phyloP scores from a whole-genome alignment of 2,113 vertebrate species.

The Podarcis muralis region DNA sequence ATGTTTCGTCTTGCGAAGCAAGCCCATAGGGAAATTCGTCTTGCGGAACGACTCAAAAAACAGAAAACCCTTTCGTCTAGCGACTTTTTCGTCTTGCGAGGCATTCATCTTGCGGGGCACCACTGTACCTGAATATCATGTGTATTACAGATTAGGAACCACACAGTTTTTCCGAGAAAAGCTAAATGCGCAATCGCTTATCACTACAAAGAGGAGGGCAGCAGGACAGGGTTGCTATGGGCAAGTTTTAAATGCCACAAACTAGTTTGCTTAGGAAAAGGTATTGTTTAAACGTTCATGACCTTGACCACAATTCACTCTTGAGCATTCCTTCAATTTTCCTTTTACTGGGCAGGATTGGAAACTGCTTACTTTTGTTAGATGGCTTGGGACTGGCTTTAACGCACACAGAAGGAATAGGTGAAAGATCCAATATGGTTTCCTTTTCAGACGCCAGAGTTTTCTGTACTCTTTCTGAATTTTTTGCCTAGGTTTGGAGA shows the following conservation, averaged over 20 bases:
- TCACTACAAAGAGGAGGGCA: constrained; percentile 12
- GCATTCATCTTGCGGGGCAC: no score
- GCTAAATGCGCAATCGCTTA: constrained; percentile 9
- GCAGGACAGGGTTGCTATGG: constrained; percentile 1
- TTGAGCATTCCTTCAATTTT: constrained; percentile 30
- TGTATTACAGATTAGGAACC: neutral
- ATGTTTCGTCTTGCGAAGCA: no score
- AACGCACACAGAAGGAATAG: constrained; percentile 54
- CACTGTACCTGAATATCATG: neutral
- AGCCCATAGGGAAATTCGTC: no score
- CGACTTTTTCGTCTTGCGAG: no score
- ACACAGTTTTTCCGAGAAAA: constrained; percentile 25
- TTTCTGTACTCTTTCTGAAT: constrained; percentile 48
- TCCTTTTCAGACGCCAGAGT: constrained; percentile 53
- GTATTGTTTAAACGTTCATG: neutral
- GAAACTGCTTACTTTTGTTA: constrained; percentile 28
- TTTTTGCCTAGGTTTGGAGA: constrained; percentile 48
- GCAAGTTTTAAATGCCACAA: constrained; percentile 32
- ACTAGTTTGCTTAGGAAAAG: constrained; percentile 43
- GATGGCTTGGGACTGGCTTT: constrained; percentile 51
- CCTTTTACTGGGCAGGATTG: neutral
- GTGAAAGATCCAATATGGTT: constrained; percentile 60
- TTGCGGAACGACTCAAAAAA: no score
- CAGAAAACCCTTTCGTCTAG: no score
- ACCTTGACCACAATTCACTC: neutral